Conservation (phyloP, 2,113 vertebrate species). For the Castor canadensis region DNA sequence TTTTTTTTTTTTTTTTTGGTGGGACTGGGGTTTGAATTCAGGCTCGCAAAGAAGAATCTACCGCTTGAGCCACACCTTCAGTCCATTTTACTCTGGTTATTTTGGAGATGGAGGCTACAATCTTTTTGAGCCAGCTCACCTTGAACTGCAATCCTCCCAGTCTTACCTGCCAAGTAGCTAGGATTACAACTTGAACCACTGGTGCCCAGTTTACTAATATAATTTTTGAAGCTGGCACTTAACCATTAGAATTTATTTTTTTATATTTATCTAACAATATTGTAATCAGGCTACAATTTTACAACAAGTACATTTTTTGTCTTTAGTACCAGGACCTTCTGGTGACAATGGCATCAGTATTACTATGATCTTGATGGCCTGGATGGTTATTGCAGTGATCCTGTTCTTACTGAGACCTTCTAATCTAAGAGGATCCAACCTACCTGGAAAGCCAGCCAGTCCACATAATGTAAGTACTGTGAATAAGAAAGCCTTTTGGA, state of each 20-base stretch:
- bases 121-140: too few species aligned
- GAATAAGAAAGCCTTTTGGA: neutral
- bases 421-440: slow-evolving; percentile 89
- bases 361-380: slow-evolving; percentile 94
- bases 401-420: slow-evolving; percentile 94
- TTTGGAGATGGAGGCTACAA: too few species aligned
- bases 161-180: too few species aligned
- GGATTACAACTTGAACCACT: too few species aligned
- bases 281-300: neutral
- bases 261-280: neutral
- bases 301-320: slow-evolving; percentile 59
- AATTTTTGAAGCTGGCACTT: slow-evolving; percentile 42
- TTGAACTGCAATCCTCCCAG: too few species aligned
- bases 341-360: slow-evolving; percentile 88
- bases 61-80: too few species aligned
- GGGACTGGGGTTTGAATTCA: too few species aligned
- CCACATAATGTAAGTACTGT: slow-evolving; percentile 90
- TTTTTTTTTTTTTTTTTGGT: too few species aligned
- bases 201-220: too few species aligned
- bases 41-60: too few species aligned
- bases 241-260: slow-evolving; percentile 19
- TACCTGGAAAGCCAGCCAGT: slow-evolving; percentile 88
- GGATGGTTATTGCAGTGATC: slow-evolving; percentile 92
- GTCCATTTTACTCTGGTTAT: too few species aligned
- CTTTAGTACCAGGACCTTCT: slow-evolving; percentile 93